Base-by-base conservation (phyloP, 2,888 invertebrate genomes). In the Liposcelis brunnea region DNA sequence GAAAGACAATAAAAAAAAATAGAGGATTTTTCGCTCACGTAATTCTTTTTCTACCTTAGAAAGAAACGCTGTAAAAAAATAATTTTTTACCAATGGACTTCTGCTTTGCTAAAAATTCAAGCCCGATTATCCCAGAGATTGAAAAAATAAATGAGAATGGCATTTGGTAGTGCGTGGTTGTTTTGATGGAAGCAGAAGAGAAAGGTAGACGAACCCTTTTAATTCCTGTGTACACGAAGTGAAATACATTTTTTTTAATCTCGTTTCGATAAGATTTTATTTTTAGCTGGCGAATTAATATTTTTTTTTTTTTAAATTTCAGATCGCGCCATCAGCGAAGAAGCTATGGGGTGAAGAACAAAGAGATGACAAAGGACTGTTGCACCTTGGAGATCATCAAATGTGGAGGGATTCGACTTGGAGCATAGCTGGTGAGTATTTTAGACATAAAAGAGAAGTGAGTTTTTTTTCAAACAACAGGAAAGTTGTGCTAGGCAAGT, bases 241-340 rank as follows among this genome's bases (percentile, higher is more conserved):
- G n/a, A n/a, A n/a, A n/a, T n/a, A n/a, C n/a, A n/a, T n/a, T n/a
- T n/a, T n/a, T n/a, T n/a, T n/a, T n/a, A n/a, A n/a, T n/a, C n/a
- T n/a, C n/a, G n/a, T n/a, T n/a, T n/a, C n/a, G n/a, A n/a, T n/a
- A n/a, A n/a, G 15, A 18, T 46, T 31, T 47, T 19, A 46, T 46
- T 40, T 5, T 12, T 26, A 21, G 35, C 4, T 35, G 35, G 35
- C 32, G 18, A 21, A 50, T 50, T 54, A 49, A 56, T 53, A 51
- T 53, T 48, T 52, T 45, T 51, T 54, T 49, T 52, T 48, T 53
- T 50, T 57, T 49, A 53, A 56, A 51, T 72, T 72, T 47, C 71
- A 90, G 89, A 87, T 89, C 70, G 85, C 87, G 68, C 85, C 89
- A 63, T 81, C 89, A 65, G 84, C 89, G 64, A 90, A 90, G 69